phyloP scores from a whole-genome alignment of 1,140 invertebrate genomes.

The Tachypleus tridentatus region DNA sequence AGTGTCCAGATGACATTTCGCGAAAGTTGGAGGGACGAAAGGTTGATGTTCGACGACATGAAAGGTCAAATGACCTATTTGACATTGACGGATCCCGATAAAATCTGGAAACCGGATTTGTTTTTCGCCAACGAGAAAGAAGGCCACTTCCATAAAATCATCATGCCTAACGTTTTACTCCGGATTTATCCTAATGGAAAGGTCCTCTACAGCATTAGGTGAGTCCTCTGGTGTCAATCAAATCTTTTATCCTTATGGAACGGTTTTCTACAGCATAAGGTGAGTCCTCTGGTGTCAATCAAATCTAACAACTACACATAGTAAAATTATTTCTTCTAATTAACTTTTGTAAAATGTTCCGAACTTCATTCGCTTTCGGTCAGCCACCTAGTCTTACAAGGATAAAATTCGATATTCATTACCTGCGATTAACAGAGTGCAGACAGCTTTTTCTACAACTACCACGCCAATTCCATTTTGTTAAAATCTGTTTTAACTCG shows the following conservation, averaged over 20 bases:
- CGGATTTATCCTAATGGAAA: constrained; percentile 88
- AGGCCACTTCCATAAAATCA: constrained; percentile 93
- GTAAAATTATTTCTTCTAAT: too few species aligned
- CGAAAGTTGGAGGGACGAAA: constrained; percentile 37
- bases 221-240: too few species aligned
- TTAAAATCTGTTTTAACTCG: too few species aligned
- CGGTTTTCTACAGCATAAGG: constrained; percentile 91
- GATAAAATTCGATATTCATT: too few species aligned
- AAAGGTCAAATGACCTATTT: constrained; percentile 48
- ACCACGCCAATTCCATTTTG: too few species aligned
- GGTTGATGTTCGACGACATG: constrained; percentile 33
- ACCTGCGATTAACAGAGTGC: too few species aligned
- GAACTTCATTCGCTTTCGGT: too few species aligned
- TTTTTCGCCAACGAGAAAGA: constrained; percentile 97
- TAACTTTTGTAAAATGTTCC: too few species aligned
- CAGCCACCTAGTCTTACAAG: too few species aligned
- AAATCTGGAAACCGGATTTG: constrained; percentile 94
- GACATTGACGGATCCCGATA: constrained; percentile 77
- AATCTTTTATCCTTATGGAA: constrained; percentile 71
- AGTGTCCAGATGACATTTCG: constrained; percentile 36
- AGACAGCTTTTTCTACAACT: too few species aligned
- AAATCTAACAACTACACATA: too few species aligned
- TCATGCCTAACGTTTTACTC: constrained; percentile 94
- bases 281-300: constrained; percentile 24
- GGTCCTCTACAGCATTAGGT: constrained; percentile 91